Evolutionary conservation across 2,797 vertebrate species (phyloP).

Genomic region (Pteropus rufus): DNA sequence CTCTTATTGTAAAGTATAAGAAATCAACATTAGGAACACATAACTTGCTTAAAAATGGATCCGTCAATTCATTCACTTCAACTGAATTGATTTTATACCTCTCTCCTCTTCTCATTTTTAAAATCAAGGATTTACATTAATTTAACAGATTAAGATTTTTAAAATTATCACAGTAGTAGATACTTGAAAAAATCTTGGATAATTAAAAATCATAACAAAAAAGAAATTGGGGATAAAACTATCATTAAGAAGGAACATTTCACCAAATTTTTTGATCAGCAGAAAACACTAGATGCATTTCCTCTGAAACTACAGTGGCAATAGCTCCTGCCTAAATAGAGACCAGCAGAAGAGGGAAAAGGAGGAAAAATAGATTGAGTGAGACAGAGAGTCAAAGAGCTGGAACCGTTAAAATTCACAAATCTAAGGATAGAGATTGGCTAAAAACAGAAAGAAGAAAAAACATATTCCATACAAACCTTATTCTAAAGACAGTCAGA

Average conservation of each 20-base stretch:
- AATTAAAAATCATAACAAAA: background rate
- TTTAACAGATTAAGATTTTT: background rate
- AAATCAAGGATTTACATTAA: background rate
- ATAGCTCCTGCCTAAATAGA: background rate
- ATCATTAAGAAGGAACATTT: background rate
- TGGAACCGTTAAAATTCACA: background rate
- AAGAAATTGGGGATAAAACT: background rate
- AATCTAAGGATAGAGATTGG: background rate
- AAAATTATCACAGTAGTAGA: background rate
- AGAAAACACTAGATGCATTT: background rate
- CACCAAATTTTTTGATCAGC: background rate
- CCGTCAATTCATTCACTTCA: too few relatives aligned
- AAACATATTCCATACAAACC: background rate
- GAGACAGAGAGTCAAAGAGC: background rate
- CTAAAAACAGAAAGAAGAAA: too few relatives aligned
- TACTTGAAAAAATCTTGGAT: background rate
- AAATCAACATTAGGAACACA: too few relatives aligned
- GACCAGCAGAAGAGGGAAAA: background rate
- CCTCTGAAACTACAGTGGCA: background rate
- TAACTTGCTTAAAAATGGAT: background rate
- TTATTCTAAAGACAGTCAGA: background rate
- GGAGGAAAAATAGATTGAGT: background rate
- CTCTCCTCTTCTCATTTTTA: too few relatives aligned
- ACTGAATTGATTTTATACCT: too few relatives aligned
- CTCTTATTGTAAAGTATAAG: too few relatives aligned